Evolutionary conservation across 2,113 vertebrate species (phyloP).

Genomic region (Ibidorhyncha struthersii): DNA sequence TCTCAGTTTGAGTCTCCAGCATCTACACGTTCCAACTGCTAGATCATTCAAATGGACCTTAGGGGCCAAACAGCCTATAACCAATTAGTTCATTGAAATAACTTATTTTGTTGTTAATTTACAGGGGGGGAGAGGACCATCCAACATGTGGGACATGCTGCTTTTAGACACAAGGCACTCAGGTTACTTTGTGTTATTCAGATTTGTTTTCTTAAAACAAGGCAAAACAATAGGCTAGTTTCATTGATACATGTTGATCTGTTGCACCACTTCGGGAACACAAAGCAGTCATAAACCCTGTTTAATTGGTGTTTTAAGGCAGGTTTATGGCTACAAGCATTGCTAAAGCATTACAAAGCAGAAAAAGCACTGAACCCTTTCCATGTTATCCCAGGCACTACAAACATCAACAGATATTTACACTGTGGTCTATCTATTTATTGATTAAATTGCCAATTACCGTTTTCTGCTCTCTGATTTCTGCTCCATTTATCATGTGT

Average conservation of each 20-base stretch:
- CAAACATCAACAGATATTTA: not conserved
- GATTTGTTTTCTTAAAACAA: not conserved
- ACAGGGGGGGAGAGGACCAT: not conserved
- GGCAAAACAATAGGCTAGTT: not conserved
- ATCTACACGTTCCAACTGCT: not conserved
- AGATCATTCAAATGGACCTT: not conserved
- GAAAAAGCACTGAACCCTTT: not conserved
- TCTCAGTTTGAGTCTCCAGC: not conserved
- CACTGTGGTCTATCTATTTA: not conserved
- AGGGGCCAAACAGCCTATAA: not conserved
- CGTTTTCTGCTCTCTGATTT: not conserved
- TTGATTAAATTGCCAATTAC: not conserved
- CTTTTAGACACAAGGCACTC: not conserved
- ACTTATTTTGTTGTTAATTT: not conserved
- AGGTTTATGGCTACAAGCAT: not conserved
- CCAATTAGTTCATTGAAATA: not conserved
- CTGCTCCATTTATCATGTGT: not conserved
- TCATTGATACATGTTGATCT: not conserved
- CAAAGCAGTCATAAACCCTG: not conserved
- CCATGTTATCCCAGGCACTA: not conserved
- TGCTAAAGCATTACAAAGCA: not conserved
- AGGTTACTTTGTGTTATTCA: not conserved
- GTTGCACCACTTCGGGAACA: not conserved
- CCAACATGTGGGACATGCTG: not conserved
- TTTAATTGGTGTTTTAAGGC: not conserved